Conservation (phyloP, 2,888 invertebrate species). For the Miltochrista miniata region DNA sequence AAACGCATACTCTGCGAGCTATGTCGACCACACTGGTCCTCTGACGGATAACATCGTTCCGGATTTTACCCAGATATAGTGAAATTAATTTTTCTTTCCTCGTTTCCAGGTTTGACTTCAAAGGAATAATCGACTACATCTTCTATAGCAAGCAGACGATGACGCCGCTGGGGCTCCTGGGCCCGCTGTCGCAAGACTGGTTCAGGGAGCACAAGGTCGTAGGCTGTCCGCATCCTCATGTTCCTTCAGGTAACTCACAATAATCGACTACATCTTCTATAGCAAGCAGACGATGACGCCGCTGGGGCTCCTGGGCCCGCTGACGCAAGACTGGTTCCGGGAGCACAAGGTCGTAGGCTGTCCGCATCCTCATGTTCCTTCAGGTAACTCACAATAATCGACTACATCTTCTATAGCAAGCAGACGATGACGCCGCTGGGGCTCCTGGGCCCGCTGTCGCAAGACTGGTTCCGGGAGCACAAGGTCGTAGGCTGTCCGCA, state of each 20-base stretch:
- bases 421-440: slow-evolving; percentile 98
- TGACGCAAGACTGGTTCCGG: slow-evolving; percentile 96
- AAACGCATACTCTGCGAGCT: no score
- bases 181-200: slow-evolving; percentile 97
- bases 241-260: slow-evolving; percentile 92
- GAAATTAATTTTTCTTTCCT: not conserved
- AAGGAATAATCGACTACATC: slow-evolving; percentile 99
- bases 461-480: slow-evolving; percentile 96
- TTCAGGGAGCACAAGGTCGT: slow-evolving; percentile 97
- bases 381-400: slow-evolving; percentile 93
- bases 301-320: slow-evolving; percentile 96
- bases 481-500: slow-evolving; percentile 99
- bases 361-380: slow-evolving; percentile 98
- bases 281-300: slow-evolving; percentile 98
- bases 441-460: slow-evolving; percentile 96
- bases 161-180: slow-evolving; percentile 96
- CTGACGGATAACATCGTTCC: no score
- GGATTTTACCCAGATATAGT: no score
- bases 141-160: slow-evolving; percentile 98
- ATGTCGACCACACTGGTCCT: no score
- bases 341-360: slow-evolving; percentile 99
- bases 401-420: slow-evolving; percentile 99
- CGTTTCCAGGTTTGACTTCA: slow-evolving; percentile 95
- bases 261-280: slow-evolving; percentile 99
- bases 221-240: slow-evolving; percentile 98